Percentiles rank a stretch among this genome's conserved stretches.
Conservation (phyloP, 1,140 invertebrate genomes). For the Glossosoma conforme region DNA sequence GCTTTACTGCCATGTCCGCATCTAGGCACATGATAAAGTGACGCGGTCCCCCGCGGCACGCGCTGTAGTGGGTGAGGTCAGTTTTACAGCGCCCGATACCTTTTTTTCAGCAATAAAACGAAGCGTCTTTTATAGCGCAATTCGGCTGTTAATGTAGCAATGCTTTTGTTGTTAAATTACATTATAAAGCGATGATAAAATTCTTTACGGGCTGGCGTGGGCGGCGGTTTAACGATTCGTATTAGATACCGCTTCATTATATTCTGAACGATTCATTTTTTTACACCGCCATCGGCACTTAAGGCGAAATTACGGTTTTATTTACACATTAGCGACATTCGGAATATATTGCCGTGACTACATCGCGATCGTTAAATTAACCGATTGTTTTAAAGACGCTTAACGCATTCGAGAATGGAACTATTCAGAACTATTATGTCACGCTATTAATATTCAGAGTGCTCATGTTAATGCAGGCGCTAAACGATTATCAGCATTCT, state of each 20-base stretch:
- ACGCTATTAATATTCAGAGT: no score
- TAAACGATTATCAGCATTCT: no score
- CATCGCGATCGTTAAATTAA: no score
- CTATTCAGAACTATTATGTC: no score
- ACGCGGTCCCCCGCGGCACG: slow-evolving; percentile 15
- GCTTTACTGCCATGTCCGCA: slow-evolving; percentile 24
- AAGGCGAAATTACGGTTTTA: slow-evolving; percentile 18
- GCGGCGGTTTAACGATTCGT: slow-evolving; percentile 21
- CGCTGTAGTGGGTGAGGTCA: slow-evolving; percentile 26
- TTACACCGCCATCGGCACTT: slow-evolving; percentile 24
- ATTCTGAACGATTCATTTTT: slow-evolving; percentile 30
- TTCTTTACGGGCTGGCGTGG: slow-evolving; percentile 26
- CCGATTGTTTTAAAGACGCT: no score
- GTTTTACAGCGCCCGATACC: slow-evolving; percentile 31
- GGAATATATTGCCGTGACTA: slow-evolving; percentile 19
- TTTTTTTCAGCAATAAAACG: slow-evolving; percentile 32
- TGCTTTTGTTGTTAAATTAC: slow-evolving; percentile 32
- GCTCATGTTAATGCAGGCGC: no score
- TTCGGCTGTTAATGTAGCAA: slow-evolving; percentile 31
- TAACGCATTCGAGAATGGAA: no score
- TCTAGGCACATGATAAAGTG: slow-evolving; percentile 31
- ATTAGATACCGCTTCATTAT: slow-evolving; percentile 28
- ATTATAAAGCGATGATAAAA: slow-evolving; percentile 31
- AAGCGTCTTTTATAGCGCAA: slow-evolving; percentile 30
- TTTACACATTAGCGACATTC: slow-evolving; percentile 22